phyloP scores from a whole-genome alignment of 2,113 vertebrate genomes.

The Pteropus alecto region DNA sequence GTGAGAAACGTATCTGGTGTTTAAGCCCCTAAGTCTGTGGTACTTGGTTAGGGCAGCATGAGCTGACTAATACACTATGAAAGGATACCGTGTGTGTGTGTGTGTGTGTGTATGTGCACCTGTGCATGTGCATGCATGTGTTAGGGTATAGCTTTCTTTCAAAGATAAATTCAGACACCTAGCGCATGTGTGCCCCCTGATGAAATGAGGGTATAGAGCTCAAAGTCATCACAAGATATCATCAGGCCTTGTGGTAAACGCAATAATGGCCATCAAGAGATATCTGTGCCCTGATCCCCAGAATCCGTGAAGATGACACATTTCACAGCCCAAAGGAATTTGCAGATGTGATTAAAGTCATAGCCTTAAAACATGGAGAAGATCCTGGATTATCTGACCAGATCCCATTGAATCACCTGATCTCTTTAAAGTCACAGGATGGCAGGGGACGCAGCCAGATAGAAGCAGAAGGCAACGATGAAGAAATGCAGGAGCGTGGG shows the following conservation, averaged over 20 bases:
- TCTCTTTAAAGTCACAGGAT: neutral
- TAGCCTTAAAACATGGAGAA: neutral
- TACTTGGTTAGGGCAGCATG: fast-evolving
- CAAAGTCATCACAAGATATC: fast-evolving
- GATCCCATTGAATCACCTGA: fast-evolving
- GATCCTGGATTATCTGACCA: neutral
- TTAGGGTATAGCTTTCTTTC: neutral
- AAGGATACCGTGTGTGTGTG: fast-evolving
- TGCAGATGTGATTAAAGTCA: neutral
- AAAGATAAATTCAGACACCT: neutral
- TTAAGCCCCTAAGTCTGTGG: neutral
- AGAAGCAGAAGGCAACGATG: fast-evolving
- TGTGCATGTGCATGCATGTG: fast-evolving
- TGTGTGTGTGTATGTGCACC: fast-evolving
- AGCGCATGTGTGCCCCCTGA: neutral
- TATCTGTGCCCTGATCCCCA: neutral
- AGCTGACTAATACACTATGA: fast-evolving
- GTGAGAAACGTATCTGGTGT: no score
- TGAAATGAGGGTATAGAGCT: fast-evolving
- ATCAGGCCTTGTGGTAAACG: fast-evolving
- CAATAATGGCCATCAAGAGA: fast-evolving
- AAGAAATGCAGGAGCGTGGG: fast-evolving
- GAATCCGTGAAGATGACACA: neutral
- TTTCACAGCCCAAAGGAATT: neutral
- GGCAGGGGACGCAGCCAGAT: fast-evolving